A percentile compares a stretch with the other conserved stretches of the same genome.
Conservation (phyloP, 53 echinoderm and acorn worm species). For the Echinarachnius parma region DNA sequence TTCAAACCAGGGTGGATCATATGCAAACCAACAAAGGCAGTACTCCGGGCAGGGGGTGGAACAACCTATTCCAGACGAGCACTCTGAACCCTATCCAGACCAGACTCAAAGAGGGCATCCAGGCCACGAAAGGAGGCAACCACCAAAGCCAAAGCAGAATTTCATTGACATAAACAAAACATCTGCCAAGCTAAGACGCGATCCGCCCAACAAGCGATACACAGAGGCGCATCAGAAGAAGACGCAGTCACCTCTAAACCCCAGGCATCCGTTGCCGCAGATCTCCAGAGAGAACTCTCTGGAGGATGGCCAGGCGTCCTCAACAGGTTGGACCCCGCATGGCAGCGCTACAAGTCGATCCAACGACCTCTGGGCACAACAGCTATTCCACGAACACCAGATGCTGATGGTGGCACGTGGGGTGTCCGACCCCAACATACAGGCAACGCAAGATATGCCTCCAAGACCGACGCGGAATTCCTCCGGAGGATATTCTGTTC, state of each 20-base stretch:
- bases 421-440: slow-evolving; percentile 76
- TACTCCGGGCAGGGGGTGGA: slow-evolving; percentile 11
- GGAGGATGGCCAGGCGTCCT: slow-evolving; percentile 44
- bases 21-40: slow-evolving; percentile 8
- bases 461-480: slow-evolving; percentile 2
- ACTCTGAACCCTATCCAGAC: not conserved
- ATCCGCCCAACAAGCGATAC: slow-evolving; percentile 59
- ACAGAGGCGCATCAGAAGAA: slow-evolving; percentile 46
- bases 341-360: slow-evolving; percentile 51
- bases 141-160: slow-evolving; percentile 59
- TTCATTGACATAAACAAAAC: slow-evolving; percentile 75
- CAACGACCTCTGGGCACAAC: slow-evolving; percentile 67
- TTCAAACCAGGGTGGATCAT: not conserved
- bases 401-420: slow-evolving; percentile 60
- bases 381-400: slow-evolving; percentile 62
- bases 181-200: slow-evolving; percentile 51
- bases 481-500: slow-evolving; percentile 11
- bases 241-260: slow-evolving; percentile 58
- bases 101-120: slow-evolving; percentile 26
- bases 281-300: slow-evolving; percentile 68
- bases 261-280: slow-evolving; percentile 66
- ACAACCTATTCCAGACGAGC: slow-evolving; percentile 7
- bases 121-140: slow-evolving; percentile 9
- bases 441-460: slow-evolving; percentile 6
- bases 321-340: slow-evolving; percentile 46